Conservation (phyloP, 1,140 invertebrate species). For the Oreohelix idahoensis region DNA sequence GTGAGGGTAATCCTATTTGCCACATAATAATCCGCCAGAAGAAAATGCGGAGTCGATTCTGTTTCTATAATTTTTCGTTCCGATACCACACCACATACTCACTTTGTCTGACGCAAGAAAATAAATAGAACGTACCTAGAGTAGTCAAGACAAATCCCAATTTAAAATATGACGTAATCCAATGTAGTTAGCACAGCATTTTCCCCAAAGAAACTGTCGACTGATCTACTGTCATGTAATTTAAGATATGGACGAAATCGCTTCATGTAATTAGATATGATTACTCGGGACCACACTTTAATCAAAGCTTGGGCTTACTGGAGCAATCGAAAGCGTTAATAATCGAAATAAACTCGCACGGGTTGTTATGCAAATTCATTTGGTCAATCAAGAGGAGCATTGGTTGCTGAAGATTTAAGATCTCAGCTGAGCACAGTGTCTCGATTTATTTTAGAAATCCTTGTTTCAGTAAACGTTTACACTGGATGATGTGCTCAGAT, state of each 20-base stretch:
- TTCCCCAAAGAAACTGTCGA: no score
- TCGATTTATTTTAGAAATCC: not conserved
- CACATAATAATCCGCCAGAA: not conserved
- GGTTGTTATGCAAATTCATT: not conserved
- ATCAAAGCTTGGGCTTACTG: not conserved
- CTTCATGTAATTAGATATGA: not conserved
- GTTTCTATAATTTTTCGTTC: not conserved
- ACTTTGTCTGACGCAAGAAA: no score
- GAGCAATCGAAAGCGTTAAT: not conserved
- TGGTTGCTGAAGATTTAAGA: not conserved
- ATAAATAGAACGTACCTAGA: no score
- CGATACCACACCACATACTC: no score
- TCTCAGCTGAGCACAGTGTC: not conserved
- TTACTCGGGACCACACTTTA: not conserved
- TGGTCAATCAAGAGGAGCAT: not conserved
- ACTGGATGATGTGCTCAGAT: not conserved
- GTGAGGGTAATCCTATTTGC: not conserved
- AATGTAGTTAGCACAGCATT: no score
- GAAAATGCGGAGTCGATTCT: not conserved
- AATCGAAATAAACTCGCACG: not conserved
- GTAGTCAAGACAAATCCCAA: no score
- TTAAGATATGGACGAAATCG: not conserved
- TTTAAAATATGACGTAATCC: no score
- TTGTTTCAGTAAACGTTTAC: not conserved
- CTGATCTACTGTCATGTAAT: no score